Evolutionary conservation across 2,113 vertebrate genomes (phyloP), one percentile per base, ranked within the genome.

Genomic region (Sorex araneus): DNA sequence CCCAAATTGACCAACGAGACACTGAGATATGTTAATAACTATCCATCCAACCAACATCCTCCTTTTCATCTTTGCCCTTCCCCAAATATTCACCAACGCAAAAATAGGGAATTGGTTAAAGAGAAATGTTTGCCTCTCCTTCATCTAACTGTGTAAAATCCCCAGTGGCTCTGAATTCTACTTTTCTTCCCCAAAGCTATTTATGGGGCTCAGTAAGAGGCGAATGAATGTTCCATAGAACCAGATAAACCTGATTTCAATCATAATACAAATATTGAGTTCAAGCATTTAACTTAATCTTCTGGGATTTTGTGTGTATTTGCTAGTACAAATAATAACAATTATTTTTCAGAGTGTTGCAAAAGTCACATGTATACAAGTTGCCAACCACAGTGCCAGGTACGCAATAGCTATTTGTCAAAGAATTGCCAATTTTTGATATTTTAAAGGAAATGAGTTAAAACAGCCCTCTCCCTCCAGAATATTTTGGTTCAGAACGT

Each of bases 241-340:
- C 45, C 5, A 50, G 8, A 67, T 40, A 87, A 40, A 79, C 27
- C 43, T 71, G 43, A 80, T 30, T 40, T 91, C 30, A 93, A 45
- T 75, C 47, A 80, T 40, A 54, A 11, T 83, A 66, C 15, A 64
- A 84, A 40, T 43, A 69, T 7, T 34, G 27, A 73, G 12, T 45
- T 73, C 7, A 80, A 2, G 4, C 12, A 63, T 5, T 10, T 79
- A 8, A 32, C 3, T 50, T 21, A 84, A 94, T 78, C 28, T 18
- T 77, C 36, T 47, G 25, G 91, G 25, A n/a, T 3, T 81, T 40
- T 36, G 34, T n/a, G 21, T 15, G 13, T 88, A 36, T 83, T 45
- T 63, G 30, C 27, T 92, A 80, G 90, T 82, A 34, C 36, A 45
- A 34, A 71, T 21, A 94, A 36, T 21, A 57, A 54, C 2, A 73